These are phyloP conservation scores for Trematocara unimaculatum DNA, from an alignment of 2,113 vertebrate genomes.

Conservation along the genomic window DNA sequence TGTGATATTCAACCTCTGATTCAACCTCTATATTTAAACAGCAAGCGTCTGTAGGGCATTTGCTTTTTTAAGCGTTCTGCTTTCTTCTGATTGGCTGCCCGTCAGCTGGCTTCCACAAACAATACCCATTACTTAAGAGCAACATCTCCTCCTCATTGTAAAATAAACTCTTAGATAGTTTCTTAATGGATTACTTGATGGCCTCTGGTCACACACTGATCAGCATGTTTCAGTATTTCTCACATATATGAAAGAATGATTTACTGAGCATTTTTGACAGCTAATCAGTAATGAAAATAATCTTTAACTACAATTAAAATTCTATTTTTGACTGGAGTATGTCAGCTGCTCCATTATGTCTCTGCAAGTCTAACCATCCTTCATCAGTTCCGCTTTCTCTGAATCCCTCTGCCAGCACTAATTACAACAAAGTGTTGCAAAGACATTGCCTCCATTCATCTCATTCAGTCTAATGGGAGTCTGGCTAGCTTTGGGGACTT, in stretches of 20 bases:
- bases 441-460: constrained; percentile 20
- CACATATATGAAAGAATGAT: neutral
- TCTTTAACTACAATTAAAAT: neutral
- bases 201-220: neutral
- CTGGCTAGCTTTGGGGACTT: constrained; percentile 29
- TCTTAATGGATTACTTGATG: neutral
- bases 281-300: neutral
- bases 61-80: neutral
- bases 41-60: accelerated
- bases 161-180: neutral
- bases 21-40: neutral
- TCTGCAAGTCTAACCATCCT: constrained; percentile 5
- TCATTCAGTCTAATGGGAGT: constrained; percentile 43
- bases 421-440: constrained; percentile 50
- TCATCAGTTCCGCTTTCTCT: constrained; percentile 14
- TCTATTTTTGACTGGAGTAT: neutral
- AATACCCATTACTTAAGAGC: neutral
- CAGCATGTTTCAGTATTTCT: neutral
- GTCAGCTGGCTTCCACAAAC: neutral
- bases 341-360: neutral
- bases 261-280: neutral
- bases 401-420: constrained; percentile 29
- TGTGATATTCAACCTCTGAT: neutral
- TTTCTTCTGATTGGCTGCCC: neutral
- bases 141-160: neutral